Percentiles rank a stretch among this genome's conserved stretches.
Evolutionary conservation across 2,113 vertebrate species (phyloP).

Genomic region (Psettodes erumei): DNA sequence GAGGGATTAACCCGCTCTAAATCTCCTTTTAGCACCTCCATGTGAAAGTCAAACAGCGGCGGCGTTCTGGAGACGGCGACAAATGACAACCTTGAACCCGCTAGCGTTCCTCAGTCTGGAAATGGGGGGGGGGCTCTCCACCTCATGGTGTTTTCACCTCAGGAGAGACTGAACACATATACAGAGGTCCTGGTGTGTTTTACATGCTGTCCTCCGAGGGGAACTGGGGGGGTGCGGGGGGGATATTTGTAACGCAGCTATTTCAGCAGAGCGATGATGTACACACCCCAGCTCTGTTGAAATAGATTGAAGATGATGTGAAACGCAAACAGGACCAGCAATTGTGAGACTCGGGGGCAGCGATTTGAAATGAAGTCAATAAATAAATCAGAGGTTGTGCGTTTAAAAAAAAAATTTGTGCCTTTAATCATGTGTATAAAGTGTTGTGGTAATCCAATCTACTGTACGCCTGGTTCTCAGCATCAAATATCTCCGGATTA

Average conservation of each 20-base stretch:
- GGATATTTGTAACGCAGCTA: slow-evolving; percentile 62
- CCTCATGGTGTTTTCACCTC: slow-evolving; percentile 66
- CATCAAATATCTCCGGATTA: not conserved
- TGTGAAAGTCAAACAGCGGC: slow-evolving; percentile 66
- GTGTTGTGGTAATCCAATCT: slow-evolving; percentile 25
- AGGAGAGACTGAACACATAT: slow-evolving; percentile 75
- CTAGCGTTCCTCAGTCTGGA: slow-evolving; percentile 39
- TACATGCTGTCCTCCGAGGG: slow-evolving; percentile 71
- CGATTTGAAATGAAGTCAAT: slow-evolving; percentile 30
- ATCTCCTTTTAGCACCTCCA: slow-evolving; percentile 75
- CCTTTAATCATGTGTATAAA: slow-evolving; percentile 15
- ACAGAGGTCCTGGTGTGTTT: slow-evolving; percentile 77
- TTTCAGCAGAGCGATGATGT: slow-evolving; percentile 75
- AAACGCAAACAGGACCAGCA: slow-evolving; percentile 69
- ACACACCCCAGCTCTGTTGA: slow-evolving; percentile 63
- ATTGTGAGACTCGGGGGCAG: slow-evolving; percentile 12
- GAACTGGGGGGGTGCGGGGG: slow-evolving; percentile 49
- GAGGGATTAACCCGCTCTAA: slow-evolving; percentile 61
- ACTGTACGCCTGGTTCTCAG: not conserved
- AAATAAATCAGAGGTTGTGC: not conserved
- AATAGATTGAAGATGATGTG: slow-evolving; percentile 78
- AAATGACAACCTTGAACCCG: slow-evolving; percentile 72
- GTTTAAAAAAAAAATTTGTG: slow-evolving; percentile 1
- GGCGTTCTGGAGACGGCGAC: slow-evolving; percentile 43
- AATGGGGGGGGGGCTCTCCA: slow-evolving; percentile 36